Evolutionary conservation across 2,888 invertebrate genomes (phyloP).

Genomic region (Drosophila suboccidentalis): DNA sequence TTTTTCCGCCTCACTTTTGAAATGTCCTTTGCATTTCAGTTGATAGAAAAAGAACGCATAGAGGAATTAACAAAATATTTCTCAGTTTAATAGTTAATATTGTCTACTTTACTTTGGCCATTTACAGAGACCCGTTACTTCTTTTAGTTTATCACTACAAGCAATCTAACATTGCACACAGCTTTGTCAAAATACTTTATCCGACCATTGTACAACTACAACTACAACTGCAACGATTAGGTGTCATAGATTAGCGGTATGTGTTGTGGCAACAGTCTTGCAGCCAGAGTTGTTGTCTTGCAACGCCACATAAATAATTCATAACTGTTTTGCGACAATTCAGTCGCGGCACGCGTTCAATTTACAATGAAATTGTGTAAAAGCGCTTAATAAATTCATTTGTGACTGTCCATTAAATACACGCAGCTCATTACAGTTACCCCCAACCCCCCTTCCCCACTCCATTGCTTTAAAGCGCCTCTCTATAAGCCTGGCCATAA

Average conservation of each 20-base stretch:
- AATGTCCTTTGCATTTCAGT: too few relatives aligned
- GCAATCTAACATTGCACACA: too few relatives aligned
- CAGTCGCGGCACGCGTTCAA: slow-evolving; percentile 79
- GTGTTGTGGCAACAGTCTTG: slow-evolving; percentile 29
- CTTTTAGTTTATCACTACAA: too few relatives aligned
- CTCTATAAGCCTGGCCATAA: slow-evolving; percentile 4
- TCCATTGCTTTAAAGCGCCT: neutral
- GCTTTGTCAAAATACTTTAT: too few relatives aligned
- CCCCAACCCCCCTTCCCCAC: neutral
- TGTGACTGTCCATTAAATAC: slow-evolving; percentile 69
- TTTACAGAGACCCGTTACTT: too few relatives aligned
- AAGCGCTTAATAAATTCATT: slow-evolving; percentile 81
- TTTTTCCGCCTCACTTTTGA: too few relatives aligned
- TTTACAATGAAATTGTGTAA: slow-evolving; percentile 80
- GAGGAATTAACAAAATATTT: too few relatives aligned
- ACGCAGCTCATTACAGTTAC: slow-evolving; percentile 70
- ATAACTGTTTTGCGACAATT: slow-evolving; percentile 83
- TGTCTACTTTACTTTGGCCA: too few relatives aligned
- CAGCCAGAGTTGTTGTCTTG: slow-evolving; percentile 4
- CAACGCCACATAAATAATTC: slow-evolving; percentile 79
- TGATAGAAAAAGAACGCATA: too few relatives aligned
- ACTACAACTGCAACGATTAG: slow-evolving; percentile 41
- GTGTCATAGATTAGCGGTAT: slow-evolving; percentile 61
- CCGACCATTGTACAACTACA: too few relatives aligned
- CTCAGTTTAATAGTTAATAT: too few relatives aligned